phyloP scores from a whole-genome alignment of 2,888 invertebrate species.

The Colletes collaris region DNA sequence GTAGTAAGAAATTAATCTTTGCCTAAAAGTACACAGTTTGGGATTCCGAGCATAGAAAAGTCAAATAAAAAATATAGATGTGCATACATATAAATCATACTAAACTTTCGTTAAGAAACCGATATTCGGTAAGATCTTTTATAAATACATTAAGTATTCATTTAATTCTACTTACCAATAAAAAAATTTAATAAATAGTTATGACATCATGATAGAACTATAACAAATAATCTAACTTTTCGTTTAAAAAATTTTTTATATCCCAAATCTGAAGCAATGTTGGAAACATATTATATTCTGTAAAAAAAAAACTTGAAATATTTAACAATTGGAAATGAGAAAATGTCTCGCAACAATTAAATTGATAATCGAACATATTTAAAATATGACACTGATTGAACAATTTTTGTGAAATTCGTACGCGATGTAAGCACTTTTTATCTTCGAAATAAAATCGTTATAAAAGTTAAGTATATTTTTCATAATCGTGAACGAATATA shows the following conservation, averaged over 20 bases:
- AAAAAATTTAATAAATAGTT: conserved; percentile 52
- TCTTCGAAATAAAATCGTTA: no score
- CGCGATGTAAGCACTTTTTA: no score
- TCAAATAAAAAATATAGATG: background rate
- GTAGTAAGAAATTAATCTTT: conserved; percentile 6
- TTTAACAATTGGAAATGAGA: conserved; percentile 27
- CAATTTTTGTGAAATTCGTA: no score
- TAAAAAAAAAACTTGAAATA: background rate
- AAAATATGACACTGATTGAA: no score
- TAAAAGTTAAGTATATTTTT: no score
- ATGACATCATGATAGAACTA: conserved; percentile 22
- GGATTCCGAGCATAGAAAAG: conserved; percentile 1
- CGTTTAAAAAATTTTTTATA: conserved; percentile 24
- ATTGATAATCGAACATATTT: background rate
- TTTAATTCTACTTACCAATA: conserved; percentile 26
- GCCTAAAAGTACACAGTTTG: background rate
- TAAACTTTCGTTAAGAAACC: background rate
- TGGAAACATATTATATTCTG: conserved; percentile 10
- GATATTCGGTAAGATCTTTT: conserved; percentile 25
- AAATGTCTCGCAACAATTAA: conserved; percentile 30
- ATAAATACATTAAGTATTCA: conserved; percentile 35
- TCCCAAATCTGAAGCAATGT: conserved; percentile 23
- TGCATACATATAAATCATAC: conserved; percentile 10
- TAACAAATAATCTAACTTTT: conserved; percentile 28
- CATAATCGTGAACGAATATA: no score